These are phyloP conservation scores for Crambe crambe DNA, from an alignment of 37 sponge, comb jelly and placozoan genomes.

Conservation along the genomic window DNA sequence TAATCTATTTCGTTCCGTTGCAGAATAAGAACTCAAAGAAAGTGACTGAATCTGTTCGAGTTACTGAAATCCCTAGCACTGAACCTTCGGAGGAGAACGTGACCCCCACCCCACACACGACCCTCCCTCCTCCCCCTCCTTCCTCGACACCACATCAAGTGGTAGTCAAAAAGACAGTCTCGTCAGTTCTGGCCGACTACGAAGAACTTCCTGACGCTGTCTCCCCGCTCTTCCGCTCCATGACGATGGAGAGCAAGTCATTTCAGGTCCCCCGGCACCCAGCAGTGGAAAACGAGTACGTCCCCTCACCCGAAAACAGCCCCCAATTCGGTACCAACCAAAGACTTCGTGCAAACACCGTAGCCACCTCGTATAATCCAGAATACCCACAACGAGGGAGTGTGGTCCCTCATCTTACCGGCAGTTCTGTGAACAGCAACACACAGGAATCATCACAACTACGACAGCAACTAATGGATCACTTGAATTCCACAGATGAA, in stretches of 20 bases:
- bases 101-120: not conserved
- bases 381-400: not conserved
- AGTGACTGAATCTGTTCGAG: not conserved
- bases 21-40: constrained; percentile 3
- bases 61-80: not conserved
- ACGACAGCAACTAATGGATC: not conserved
- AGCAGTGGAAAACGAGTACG: constrained; percentile 62
- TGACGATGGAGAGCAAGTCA: constrained; percentile 28
- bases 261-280: constrained; percentile 9
- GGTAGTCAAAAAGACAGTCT: not conserved
- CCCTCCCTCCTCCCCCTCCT: not conserved
- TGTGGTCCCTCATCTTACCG: not conserved
- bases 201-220: constrained; percentile 38
- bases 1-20: too few species aligned
- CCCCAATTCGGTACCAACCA: constrained; percentile 33
- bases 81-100: not conserved
- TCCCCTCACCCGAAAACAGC: constrained; percentile 59
- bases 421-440: not conserved
- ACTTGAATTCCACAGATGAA: not conserved
- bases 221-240: constrained; percentile 15
- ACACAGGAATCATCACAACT: not conserved
- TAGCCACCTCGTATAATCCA: not conserved
- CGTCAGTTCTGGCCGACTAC: constrained; percentile 32
- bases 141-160: not conserved
- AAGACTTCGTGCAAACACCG: constrained; percentile 33